Evolutionary conservation across 1,140 invertebrate species (phyloP).

Genomic region (Ceratitis capitata): DNA sequence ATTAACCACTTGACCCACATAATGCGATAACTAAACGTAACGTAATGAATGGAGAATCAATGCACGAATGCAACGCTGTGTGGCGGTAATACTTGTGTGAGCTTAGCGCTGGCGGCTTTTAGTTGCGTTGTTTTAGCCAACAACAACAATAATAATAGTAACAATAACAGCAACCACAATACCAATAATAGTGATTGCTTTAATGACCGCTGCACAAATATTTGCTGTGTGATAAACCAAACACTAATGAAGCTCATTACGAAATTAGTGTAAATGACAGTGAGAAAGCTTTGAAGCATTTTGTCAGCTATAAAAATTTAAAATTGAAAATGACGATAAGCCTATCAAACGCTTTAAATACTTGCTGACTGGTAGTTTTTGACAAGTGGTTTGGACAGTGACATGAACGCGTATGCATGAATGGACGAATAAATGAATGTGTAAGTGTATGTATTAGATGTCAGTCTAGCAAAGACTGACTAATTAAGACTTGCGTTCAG

Average conservation of each 20-base stretch:
- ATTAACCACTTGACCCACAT: conserved; percentile 19
- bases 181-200: neutral
- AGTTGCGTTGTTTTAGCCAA: neutral
- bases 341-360: neutral
- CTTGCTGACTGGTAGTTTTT: neutral
- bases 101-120: neutral
- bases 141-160: neutral
- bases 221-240: conserved; percentile 17
- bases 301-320: neutral
- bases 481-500: too few relatives aligned
- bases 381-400: neutral
- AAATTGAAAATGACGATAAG: neutral
- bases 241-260: conserved; percentile 23
- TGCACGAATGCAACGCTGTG: neutral
- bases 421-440: too few relatives aligned
- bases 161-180: neutral
- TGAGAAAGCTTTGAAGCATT: neutral
- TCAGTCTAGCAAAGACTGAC: too few relatives aligned
- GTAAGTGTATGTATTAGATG: too few relatives aligned
- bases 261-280: neutral
- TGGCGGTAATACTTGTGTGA: too few relatives aligned
- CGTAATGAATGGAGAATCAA: neutral
- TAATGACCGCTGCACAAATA: neutral
- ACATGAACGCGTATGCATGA: too few relatives aligned
- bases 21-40: conserved; percentile 28